phyloP scores from a whole-genome alignment of 2,113 vertebrate genomes.

The Tachysurus fulvidraco region DNA sequence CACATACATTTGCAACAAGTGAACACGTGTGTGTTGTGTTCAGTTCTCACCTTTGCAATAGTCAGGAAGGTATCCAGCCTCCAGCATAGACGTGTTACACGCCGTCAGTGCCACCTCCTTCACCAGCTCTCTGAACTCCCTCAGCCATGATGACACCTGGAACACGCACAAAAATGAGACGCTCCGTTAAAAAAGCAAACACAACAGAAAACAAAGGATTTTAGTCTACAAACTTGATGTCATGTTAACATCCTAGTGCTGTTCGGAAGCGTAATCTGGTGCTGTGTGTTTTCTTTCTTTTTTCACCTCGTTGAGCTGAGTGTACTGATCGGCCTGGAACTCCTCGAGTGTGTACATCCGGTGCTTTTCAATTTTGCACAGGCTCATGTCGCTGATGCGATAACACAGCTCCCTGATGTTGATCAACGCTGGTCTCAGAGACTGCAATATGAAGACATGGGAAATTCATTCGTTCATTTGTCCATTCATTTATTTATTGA shows the following conservation, averaged over 20 bases:
- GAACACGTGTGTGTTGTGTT: slow-evolving; percentile 45
- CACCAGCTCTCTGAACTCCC: slow-evolving; percentile 75
- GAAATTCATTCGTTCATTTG: not conserved
- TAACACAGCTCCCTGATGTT: slow-evolving; percentile 81
- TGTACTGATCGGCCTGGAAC: slow-evolving; percentile 71
- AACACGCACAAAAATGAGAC: not conserved
- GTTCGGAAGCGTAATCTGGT: not conserved
- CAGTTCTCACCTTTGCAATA: slow-evolving; percentile 52
- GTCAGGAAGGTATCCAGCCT: slow-evolving; percentile 64
- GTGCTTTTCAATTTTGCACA: slow-evolving; percentile 75
- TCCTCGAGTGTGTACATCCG: slow-evolving; percentile 76
- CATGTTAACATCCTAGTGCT: not conserved
- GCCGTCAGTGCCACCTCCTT: slow-evolving; percentile 76
- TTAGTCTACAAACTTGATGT: not conserved
- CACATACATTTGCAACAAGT: not conserved
- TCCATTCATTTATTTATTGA: not conserved
- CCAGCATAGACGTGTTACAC: slow-evolving; percentile 68
- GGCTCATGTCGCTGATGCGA: slow-evolving; percentile 70
- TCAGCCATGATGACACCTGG: slow-evolving; percentile 71
- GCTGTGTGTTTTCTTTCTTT: not conserved
- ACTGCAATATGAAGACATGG: slow-evolving; percentile 61
- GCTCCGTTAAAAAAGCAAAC: not conserved
- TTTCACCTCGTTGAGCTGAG: slow-evolving; percentile 74
- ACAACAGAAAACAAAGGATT: not conserved
- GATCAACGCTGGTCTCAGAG: slow-evolving; percentile 76